Percentiles rank a stretch among this genome's conserved stretches.
Evolutionary conservation across 2,797 vertebrate species (phyloP).

Genomic region (Gila robusta): DNA sequence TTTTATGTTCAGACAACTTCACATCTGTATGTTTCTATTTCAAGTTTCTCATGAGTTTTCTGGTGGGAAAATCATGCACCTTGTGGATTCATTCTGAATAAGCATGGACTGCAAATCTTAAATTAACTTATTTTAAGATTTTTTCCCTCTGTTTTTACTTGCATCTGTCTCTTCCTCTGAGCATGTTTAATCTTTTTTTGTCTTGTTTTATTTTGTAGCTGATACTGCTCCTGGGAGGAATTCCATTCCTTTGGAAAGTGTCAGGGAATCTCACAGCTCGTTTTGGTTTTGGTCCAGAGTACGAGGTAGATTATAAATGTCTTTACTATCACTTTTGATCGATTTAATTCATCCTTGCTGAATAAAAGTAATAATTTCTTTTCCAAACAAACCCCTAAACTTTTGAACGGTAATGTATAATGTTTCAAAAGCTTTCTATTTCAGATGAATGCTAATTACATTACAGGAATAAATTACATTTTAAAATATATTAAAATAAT

Average conservation of each 20-base stretch:
- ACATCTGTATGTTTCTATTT: conserved; percentile 10
- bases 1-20: not conserved
- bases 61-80: not conserved
- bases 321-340: not conserved
- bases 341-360: not conserved
- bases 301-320: conserved; percentile 79
- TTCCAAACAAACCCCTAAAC: too few relatives aligned
- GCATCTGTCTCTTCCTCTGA: not conserved
- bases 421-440: too few relatives aligned
- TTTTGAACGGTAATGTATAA: too few relatives aligned
- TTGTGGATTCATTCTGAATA: not conserved
- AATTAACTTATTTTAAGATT: not conserved
- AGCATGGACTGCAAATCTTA: not conserved
- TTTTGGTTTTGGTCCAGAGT: conserved; percentile 88
- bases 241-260: conserved; percentile 92
- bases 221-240: conserved; percentile 94
- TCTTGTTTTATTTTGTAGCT: conserved; percentile 74
- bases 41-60: not conserved
- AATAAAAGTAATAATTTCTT: too few relatives aligned
- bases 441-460: not conserved
- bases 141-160: not conserved
- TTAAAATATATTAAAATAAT: not conserved
- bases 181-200: not conserved
- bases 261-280: conserved; percentile 83
- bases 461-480: not conserved